These are phyloP conservation scores for Pachyuromys duprasi DNA, from an alignment of 2,797 vertebrate genomes.

Conservation along the genomic window DNA sequence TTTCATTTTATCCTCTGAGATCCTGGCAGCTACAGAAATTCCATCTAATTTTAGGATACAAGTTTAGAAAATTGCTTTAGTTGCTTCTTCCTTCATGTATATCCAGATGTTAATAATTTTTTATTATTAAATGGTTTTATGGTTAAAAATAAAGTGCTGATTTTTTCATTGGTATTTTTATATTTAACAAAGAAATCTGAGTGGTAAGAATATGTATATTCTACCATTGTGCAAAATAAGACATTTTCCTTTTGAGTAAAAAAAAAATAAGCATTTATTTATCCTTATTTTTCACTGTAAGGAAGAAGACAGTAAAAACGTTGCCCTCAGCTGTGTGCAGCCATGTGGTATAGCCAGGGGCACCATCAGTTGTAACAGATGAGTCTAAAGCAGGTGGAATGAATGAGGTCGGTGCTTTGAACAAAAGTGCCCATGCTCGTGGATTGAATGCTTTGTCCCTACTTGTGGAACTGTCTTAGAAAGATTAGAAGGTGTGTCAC, in stretches of 20 bases:
- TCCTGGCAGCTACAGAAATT: not conserved
- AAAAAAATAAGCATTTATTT: conserved; percentile 48
- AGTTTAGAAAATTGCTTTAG: conserved; percentile 41
- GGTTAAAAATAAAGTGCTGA: conserved; percentile 53
- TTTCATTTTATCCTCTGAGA: not conserved
- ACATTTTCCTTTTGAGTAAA: conserved; percentile 42
- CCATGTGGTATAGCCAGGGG: not conserved
- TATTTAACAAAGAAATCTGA: conserved; percentile 47
- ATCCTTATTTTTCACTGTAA: not conserved
- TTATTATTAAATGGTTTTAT: conserved; percentile 27
- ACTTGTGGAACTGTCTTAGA: not conserved
- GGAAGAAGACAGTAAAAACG: not conserved
- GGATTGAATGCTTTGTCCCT: not conserved
- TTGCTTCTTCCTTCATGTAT: conserved; percentile 48
- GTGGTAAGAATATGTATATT: conserved; percentile 66
- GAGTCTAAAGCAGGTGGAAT: not conserved
- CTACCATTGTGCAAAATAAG: conserved; percentile 43
- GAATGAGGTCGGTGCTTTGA: not conserved
- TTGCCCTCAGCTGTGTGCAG: not conserved
- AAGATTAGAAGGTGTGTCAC: not conserved
- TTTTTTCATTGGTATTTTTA: conserved; percentile 65
- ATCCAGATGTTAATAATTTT: conserved; percentile 40
- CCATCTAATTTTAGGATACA: conserved; percentile 15
- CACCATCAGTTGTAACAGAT: not conserved
- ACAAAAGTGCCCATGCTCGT: not conserved